Base-by-base conservation (phyloP, 2,888 invertebrate species). In the Acrobasis consociella region DNA sequence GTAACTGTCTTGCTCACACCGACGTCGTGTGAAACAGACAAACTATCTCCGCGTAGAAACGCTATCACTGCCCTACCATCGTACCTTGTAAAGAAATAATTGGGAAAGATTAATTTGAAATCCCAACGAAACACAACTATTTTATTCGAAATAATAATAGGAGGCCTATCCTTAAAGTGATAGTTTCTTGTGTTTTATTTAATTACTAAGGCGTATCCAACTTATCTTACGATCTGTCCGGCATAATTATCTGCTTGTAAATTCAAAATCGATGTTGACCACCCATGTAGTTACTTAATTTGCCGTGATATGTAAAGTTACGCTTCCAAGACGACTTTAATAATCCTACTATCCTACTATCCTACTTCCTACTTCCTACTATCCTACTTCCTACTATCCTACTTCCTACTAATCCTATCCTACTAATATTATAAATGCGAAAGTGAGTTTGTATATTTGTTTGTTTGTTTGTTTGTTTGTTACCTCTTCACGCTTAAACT, bases 271-370 rank as follows among this genome's bases (percentile, higher is more conserved):
- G 16, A 50, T 50, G 31, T 37, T 7, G 59, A 50, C 59, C 59
- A 59, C 59, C 59, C 49, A 59, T 38, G 59, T 59, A 60, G 53
- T 56, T 46, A 42, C 56, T 56, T 56, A 56, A 42, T 56, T 56
- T 56, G 11, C 11, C 22, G 7, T 42, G 17, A 56, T 22, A 22
- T 56, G 1, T 42, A 13, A 9, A 38, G 38, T 38, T 55, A 9
- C 13, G 58, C 58, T 58, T 50, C 17, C 9, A 22, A 50, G 9
- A 15, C 22, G n/a, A 5, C 51, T 51, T 51, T 16, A 11, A 51
- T 17, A 51, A n/a, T n/a, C n/a, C n/a, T n/a, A n/a, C n/a, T n/a
- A n/a, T n/a, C n/a, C n/a, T n/a, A n/a, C n/a, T n/a, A n/a, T n/a
- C n/a, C n/a, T n/a, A n/a, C n/a, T n/a, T n/a, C n/a, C n/a, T n/a